Conservation (phyloP, 2,113 vertebrate genomes). For the Phylloscopus whistleri region DNA sequence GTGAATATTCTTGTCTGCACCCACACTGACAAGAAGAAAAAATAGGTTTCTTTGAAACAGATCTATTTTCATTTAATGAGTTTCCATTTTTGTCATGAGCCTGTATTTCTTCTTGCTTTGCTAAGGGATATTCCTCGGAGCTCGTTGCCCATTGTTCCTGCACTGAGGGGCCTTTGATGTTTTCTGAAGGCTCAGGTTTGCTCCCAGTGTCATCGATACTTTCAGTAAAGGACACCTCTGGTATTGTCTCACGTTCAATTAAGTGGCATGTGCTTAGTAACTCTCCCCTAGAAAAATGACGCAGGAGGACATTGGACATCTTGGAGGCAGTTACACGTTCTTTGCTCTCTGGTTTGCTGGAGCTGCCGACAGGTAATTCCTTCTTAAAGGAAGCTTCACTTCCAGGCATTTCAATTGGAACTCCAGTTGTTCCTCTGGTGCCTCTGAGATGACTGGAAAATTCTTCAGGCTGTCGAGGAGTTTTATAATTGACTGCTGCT, state of each 20-base stretch:
- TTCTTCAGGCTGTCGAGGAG: not conserved
- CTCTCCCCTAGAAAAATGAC: conserved; percentile 76
- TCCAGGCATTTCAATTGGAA: not conserved
- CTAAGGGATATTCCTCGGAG: not conserved
- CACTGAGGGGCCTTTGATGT: not conserved
- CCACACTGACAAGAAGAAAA: not conserved
- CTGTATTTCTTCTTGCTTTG: not conserved
- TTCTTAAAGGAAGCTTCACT: not conserved
- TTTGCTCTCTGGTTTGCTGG: not conserved
- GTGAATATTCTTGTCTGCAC: not conserved
- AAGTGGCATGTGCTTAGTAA: conserved; percentile 60
- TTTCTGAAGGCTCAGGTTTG: conserved; percentile 21
- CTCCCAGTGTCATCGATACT: conserved; percentile 69
- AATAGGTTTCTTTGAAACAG: not conserved
- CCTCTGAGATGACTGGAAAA: not conserved
- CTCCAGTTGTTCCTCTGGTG: not conserved
- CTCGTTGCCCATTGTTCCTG: not conserved
- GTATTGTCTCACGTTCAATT: conserved; percentile 83
- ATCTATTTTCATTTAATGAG: not conserved
- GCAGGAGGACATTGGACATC: conserved; percentile 73
- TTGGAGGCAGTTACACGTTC: conserved; percentile 20
- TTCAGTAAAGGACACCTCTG: conserved; percentile 79
- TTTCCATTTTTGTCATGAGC: not conserved
- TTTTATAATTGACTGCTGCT: not conserved
- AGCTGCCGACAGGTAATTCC: not conserved